These are phyloP conservation scores for Trichomalopsis sarcophagae DNA, from an alignment of 1,140 invertebrate genomes.

Conservation along the genomic window DNA sequence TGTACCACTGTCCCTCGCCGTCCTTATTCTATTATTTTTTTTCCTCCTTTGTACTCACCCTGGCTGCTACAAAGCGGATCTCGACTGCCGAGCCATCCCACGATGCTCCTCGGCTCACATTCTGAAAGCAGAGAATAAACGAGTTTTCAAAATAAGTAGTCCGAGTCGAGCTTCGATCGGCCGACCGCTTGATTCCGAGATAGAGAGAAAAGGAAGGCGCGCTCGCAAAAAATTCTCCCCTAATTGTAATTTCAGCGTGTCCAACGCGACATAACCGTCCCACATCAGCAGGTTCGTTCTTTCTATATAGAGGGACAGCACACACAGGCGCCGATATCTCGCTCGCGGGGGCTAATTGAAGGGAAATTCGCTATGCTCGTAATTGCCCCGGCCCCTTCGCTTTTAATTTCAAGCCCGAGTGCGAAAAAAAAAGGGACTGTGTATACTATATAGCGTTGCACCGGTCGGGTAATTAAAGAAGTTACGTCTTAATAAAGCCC, in stretches of 20 bases:
- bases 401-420: slow-evolving; percentile 67
- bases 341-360: slow-evolving; percentile 64
- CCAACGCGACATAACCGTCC: slow-evolving; percentile 1
- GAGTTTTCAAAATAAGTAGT: neutral
- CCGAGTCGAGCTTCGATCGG: neutral
- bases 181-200: neutral
- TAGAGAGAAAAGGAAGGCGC: neutral
- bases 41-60: slow-evolving; percentile 61
- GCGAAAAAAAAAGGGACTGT: neutral
- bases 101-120: slow-evolving; percentile 58
- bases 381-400: slow-evolving; percentile 57
- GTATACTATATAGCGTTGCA: neutral
- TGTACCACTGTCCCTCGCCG: neutral
- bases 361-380: slow-evolving; percentile 64
- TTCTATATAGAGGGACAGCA: neutral
- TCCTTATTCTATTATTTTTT: neutral
- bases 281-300: slow-evolving; percentile 57
- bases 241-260: slow-evolving; percentile 30
- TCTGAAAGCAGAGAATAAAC: slow-evolving; percentile 55
- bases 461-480: slow-evolving; percentile 68
- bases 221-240: neutral
- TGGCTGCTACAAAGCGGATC: slow-evolving; percentile 66
- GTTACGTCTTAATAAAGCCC: slow-evolving; percentile 63
- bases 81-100: slow-evolving; percentile 63
- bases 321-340: slow-evolving; percentile 23